Evolutionary conservation across 2,113 vertebrate genomes (phyloP).

Genomic region (Anolis sagrei): DNA sequence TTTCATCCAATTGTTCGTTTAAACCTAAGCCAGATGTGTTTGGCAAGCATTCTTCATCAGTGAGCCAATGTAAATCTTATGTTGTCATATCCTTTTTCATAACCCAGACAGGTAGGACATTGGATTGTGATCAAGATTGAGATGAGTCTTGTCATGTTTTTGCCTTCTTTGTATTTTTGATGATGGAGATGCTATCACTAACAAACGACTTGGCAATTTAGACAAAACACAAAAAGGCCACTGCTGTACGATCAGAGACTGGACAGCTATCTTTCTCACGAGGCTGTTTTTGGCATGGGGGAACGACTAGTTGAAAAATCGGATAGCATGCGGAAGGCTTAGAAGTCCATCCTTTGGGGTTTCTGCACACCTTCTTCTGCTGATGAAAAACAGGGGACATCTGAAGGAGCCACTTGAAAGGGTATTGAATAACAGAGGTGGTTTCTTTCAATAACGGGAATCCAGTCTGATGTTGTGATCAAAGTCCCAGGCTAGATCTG

Average conservation of each 20-base stretch:
- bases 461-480: not conserved
- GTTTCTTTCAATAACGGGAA: not conserved
- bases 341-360: not conserved
- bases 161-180: too few species aligned
- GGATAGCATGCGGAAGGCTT: not conserved
- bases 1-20: too few species aligned
- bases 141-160: too few species aligned
- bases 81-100: too few species aligned
- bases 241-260: not conserved
- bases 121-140: too few species aligned
- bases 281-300: not conserved
- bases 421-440: not conserved
- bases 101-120: too few species aligned
- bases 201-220: not conserved
- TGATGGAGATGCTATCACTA: too few species aligned
- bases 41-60: too few species aligned
- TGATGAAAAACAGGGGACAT: not conserved
- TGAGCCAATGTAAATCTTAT: too few species aligned
- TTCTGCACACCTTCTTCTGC: not conserved
- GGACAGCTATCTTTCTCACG: not conserved
- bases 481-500: not conserved
- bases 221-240: not conserved
- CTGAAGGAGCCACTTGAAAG: not conserved
- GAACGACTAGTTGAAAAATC: not conserved
- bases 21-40: too few species aligned